phyloP scores from a whole-genome alignment of 2,888 invertebrate species.

The Pollenia labialis region DNA sequence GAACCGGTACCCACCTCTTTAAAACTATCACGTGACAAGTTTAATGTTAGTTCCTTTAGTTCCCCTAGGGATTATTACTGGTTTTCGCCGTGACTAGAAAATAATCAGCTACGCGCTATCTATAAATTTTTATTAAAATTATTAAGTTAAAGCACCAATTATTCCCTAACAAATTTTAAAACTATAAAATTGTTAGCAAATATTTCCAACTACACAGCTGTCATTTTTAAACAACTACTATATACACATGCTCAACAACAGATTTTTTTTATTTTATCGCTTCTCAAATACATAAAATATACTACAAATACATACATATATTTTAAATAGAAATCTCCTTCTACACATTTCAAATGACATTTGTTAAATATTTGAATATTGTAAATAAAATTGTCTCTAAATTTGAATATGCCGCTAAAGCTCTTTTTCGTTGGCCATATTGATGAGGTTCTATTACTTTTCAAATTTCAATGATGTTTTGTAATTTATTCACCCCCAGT shows the following conservation, averaged over 20 bases:
- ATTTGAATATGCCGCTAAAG: slow-evolving; percentile 57
- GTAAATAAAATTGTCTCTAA: slow-evolving; percentile 60
- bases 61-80: no score
- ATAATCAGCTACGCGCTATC: no score
- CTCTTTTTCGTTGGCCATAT: slow-evolving; percentile 60
- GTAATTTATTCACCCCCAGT: slow-evolving; percentile 64
- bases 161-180: no score
- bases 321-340: slow-evolving; percentile 28
- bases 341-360: slow-evolving; percentile 44
- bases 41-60: no score
- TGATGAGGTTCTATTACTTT: slow-evolving; percentile 70
- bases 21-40: no score
- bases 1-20: no score
- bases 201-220: background rate
- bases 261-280: background rate
- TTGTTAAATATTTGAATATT: slow-evolving; percentile 67
- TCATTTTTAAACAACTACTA: background rate
- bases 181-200: background rate
- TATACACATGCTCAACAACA: background rate
- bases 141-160: no score
- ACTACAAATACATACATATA: no score
- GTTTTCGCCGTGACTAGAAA: no score
- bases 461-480: slow-evolving; percentile 69
- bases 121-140: no score
- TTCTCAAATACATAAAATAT: background rate